Evolutionary conservation across 2,888 invertebrate genomes (phyloP), one percentile per base, ranked within the genome.

Genomic region (Spicauda simplicius): DNA sequence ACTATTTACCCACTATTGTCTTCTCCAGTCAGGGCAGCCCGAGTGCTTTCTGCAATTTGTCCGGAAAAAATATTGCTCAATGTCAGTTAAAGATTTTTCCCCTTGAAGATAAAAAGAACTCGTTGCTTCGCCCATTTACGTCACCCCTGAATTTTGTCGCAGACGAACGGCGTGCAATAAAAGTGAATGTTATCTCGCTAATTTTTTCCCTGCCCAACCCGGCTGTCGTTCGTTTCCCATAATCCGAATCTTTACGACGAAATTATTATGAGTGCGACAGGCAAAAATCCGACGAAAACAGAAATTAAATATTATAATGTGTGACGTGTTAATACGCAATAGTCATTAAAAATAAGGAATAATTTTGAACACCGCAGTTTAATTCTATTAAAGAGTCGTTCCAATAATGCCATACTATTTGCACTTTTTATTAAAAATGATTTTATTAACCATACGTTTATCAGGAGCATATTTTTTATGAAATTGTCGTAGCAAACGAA

Each of bases 131-230:
- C 70, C 78, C 80, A 82, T 86, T 86, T 82, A 78, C 78, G 82
- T 85, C 84, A 80, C 79, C 81, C 83, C 76, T 74, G 79, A 84
- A 84, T 84, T 87, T 81, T 75, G 74, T 73, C 76, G 77, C 71
- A 82, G 84, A 86, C 77, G 80, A 76, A 85, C 85, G 81, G 77
- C 76, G 45, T 68, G 83, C 79, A 85, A 87, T 87, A 88, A 87
- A 86, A 82, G 78, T 83, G 81, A 85, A 87, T 86, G 86, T 84
- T 86, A 87, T 88, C 85, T 85, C 74, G 76, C 85, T 84, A 88
- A 86, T 88, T 88, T 86, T 87, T 87, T 80, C 77, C 73, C 73
- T 75, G 74, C 71, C 77, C 76, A 76, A 75, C 76, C 79, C 58
- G 79, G 76, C 78, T 75, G 58, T 70, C 69, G 69, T 73, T 74